These are phyloP conservation scores for Limenitis camilla DNA, from an alignment of 2,888 invertebrate species.

Conservation along the genomic window DNA sequence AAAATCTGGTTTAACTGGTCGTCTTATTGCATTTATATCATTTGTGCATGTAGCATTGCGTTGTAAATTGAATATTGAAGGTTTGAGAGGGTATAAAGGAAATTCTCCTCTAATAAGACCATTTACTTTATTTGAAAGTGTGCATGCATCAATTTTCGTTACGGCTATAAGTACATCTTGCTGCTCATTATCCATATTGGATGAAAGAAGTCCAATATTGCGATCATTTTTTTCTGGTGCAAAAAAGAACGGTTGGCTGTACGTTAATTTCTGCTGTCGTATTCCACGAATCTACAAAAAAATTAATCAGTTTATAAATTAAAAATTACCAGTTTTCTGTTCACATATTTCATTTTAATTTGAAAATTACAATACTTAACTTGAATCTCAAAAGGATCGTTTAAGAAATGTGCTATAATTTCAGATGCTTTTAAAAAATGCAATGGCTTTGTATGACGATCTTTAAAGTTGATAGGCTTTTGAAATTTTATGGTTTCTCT, in stretches of 20 bases:
- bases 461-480: slow-evolving; percentile 18
- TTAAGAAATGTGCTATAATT: slow-evolving; percentile 17
- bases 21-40: slow-evolving; percentile 49
- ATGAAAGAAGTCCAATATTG: slow-evolving; percentile 30
- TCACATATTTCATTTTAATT: too few relatives aligned
- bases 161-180: slow-evolving; percentile 48
- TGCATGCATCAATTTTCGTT: slow-evolving; percentile 48
- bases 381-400: slow-evolving; percentile 22
- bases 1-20: slow-evolving; percentile 31
- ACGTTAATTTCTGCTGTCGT: slow-evolving; percentile 20
- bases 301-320: neutral
- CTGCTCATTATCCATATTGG: slow-evolving; percentile 25
- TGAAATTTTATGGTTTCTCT: slow-evolving; percentile 17
- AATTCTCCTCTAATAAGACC: slow-evolving; percentile 47
- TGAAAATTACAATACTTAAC: slow-evolving; percentile 2
- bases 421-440: slow-evolving; percentile 7
- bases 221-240: slow-evolving; percentile 45
- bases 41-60: slow-evolving; percentile 53
- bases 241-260: slow-evolving; percentile 34
- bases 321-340: neutral
- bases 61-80: slow-evolving; percentile 24
- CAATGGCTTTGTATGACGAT: slow-evolving; percentile 24
- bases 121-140: slow-evolving; percentile 41
- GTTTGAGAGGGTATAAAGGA: slow-evolving; percentile 45
- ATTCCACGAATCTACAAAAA: slow-evolving; percentile 47